Conservation (phyloP, 1,140 invertebrate species). For the Lasaia peninsularis region DNA sequence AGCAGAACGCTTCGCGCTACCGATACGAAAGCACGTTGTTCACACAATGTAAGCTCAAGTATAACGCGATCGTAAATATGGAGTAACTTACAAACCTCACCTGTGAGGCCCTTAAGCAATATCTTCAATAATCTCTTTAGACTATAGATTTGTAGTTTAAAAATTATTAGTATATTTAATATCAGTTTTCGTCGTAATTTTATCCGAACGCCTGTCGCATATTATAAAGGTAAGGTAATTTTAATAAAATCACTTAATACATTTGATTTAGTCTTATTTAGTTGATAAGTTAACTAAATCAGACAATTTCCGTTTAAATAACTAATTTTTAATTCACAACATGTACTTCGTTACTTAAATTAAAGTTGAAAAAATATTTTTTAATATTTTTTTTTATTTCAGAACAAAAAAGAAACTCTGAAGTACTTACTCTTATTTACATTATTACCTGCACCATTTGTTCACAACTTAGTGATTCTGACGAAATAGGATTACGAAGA, state of each 20-base stretch:
- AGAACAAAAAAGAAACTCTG: no score
- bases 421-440: no score
- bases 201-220: conserved; percentile 7
- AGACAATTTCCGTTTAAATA: no score
- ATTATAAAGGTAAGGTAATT: conserved; percentile 1
- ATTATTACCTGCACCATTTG: no score
- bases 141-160: conserved; percentile 31
- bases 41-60: conserved; percentile 35
- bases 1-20: conserved; percentile 49
- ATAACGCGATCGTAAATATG: conserved; percentile 32
- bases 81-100: conserved; percentile 25
- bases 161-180: conserved; percentile 22
- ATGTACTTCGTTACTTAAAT: no score
- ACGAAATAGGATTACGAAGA: no score
- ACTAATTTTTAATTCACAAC: no score
- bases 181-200: conserved; percentile 16
- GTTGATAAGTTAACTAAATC: no score
- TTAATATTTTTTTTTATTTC: no score
- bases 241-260: not conserved
- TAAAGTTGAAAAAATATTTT: no score
- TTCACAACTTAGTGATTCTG: no score
- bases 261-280: not conserved
- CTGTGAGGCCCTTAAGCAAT: conserved; percentile 45
- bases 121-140: conserved; percentile 28
- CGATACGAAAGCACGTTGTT: conserved; percentile 31